Conservation (phyloP, 2,888 invertebrate species). For the Diogma glabrata region DNA sequence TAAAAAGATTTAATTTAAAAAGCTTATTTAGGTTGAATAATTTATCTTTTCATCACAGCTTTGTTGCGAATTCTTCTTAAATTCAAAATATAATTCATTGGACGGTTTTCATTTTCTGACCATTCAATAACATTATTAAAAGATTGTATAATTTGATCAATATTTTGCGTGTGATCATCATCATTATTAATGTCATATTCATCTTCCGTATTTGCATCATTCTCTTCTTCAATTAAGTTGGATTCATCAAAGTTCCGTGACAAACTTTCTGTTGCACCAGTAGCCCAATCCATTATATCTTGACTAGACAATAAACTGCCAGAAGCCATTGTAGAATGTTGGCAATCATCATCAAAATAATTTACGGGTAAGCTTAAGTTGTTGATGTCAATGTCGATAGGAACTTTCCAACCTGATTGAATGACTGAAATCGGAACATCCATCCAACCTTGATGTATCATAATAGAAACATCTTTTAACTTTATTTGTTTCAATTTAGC, state of each 20-base stretch:
- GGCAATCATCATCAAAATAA: neutral
- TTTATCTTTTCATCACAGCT: neutral
- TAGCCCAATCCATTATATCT: neutral
- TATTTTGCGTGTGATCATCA: neutral
- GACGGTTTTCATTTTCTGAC: conserved; percentile 2
- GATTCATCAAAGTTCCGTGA: neutral
- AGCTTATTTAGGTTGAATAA: neutral
- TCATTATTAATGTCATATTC: neutral
- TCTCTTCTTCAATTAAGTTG: conserved; percentile 4
- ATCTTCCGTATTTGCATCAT: neutral
- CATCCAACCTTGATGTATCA: neutral
- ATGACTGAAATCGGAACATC: neutral
- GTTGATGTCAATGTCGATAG: too few species aligned
- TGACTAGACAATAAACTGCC: too few species aligned
- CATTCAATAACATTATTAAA: conserved; percentile 2
- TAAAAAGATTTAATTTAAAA: neutral
- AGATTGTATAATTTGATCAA: conserved; percentile 1
- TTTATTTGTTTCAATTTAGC: neutral
- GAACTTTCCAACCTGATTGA: neutral
- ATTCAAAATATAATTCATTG: neutral
- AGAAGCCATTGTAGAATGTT: neutral
- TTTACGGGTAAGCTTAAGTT: neutral
- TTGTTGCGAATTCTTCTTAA: neutral
- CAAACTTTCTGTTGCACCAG: conserved; percentile 2
- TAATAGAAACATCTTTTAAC: conserved; percentile 1